Conservation (phyloP, 2,888 invertebrate genomes). For the Liodrosophila aerea region DNA sequence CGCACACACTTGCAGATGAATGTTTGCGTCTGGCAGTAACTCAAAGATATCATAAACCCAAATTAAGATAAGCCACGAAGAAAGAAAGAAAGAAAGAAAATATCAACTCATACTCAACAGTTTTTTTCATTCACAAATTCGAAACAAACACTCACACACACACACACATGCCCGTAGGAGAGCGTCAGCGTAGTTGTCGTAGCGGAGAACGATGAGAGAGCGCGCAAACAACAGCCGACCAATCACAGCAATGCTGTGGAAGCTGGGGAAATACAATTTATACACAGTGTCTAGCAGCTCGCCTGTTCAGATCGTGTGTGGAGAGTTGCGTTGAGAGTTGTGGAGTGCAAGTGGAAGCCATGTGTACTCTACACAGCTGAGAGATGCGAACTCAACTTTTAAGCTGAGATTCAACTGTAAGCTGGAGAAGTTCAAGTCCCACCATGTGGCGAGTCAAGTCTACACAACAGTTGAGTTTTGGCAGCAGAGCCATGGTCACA, state of each 20-base stretch:
- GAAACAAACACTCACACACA: conserved; percentile 12
- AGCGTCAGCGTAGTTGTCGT: conserved; percentile 2
- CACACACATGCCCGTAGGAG: conserved; percentile 3
- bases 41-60: conserved; percentile 66
- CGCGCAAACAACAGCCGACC: conserved; percentile 45
- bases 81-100: conserved; percentile 45
- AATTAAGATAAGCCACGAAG: conserved; percentile 68
- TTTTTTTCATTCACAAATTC: conserved; percentile 67
- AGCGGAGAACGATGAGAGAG: conserved; percentile 5
- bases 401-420: conserved; percentile 34
- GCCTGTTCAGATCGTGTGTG: background rate
- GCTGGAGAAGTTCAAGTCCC: conserved; percentile 20
- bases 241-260: conserved; percentile 35
- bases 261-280: conserved; percentile 56
- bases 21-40: conserved; percentile 25
- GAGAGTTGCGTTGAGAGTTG: conserved; percentile 19
- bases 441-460: conserved; percentile 3
- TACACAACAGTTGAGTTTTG: conserved; percentile 16
- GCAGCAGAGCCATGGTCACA: conserved; percentile 8
- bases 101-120: conserved; percentile 21
- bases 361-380: conserved; percentile 22
- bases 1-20: too few species aligned
- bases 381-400: conserved; percentile 18
- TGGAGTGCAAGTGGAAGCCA: conserved; percentile 30
- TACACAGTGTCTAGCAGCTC: conserved; percentile 9